Base-by-base conservation (phyloP, 2,113 vertebrate genomes). In the Sinocyclocheilus anophthalmus region DNA sequence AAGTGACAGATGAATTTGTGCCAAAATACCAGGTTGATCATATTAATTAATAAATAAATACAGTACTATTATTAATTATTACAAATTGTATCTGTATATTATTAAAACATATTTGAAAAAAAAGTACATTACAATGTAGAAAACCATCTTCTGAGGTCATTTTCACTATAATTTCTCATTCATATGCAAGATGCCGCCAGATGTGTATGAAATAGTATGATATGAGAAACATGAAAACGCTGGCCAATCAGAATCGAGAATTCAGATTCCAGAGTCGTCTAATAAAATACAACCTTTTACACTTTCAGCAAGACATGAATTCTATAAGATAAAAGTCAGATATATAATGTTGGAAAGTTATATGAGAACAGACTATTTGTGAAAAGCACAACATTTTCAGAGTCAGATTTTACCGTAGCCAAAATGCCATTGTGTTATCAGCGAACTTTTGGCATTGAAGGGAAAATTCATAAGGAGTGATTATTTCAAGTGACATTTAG, bases 401-500 rank as follows among this genome's bases (percentile, higher is more conserved):
- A 55, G 5, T 69, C 26, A 33, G 14, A 7, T 2, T 69, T 26
- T 69, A 1, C 65, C 65, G 18, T 6, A 69, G 26, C 65, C 16
- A 76, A 77, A 77, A 55, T 57, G 76, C 3, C 50, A 59, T 59
- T 39, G 30, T 37, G 22, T 42, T 63, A 24, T 5, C 22, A n/a
- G 53, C 2, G 0, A 14, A n/a, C 39, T 39, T 10, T 79, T 59
- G 20, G 2, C 20, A 3, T 6, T 59, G 9, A 79, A 39, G 9
- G 18, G 5, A 59, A 20, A 22, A 59, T 37, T 69, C 6, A 55
- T 9, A 33, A 83, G 6, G 1, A 39, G 53, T 18, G 22, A 83
- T 75, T 12, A 24, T 59, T 84, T 24, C 9, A 61, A n/a, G 37
- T 76, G 57, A 84, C 14, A 63, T 76, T 61, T 55, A 55, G 45